A percentile compares a stretch with the other conserved stretches of the same genome.
Evolutionary conservation across 2,797 vertebrate genomes (phyloP).

Genomic region (Enteromius paludinosus): DNA sequence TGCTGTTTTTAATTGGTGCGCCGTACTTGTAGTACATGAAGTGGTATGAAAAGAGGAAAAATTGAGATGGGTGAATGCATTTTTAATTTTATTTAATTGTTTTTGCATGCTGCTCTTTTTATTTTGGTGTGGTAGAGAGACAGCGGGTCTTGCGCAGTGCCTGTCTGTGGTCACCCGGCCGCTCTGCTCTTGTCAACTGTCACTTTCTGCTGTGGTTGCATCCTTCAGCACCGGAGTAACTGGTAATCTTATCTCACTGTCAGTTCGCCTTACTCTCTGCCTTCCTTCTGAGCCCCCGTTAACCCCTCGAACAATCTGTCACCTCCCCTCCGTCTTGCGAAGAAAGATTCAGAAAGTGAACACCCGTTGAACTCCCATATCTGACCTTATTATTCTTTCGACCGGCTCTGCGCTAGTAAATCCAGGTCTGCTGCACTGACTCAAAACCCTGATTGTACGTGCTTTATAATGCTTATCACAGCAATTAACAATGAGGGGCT

Average conservation of each 20-base stretch:
- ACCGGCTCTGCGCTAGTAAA: constrained; percentile 1
- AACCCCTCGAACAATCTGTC: constrained; percentile 55
- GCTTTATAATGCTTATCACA: too few species aligned
- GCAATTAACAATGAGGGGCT: too few species aligned
- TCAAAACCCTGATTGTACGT: background rate
- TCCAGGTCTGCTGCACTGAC: background rate
- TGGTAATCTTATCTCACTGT: constrained; percentile 75
- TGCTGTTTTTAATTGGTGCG: background rate
- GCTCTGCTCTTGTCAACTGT: constrained; percentile 68
- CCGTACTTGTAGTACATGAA: too few species aligned
- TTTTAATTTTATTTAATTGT: background rate
- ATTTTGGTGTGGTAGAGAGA: background rate
- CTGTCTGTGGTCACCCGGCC: constrained; percentile 52
- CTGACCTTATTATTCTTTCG: constrained; percentile 23
- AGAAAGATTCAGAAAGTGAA: constrained; percentile 20
- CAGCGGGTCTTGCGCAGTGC: constrained; percentile 40
- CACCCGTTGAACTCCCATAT: background rate
- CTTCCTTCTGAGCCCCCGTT: constrained; percentile 51
- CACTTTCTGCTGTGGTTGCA: constrained; percentile 65
- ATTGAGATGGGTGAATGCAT: background rate
- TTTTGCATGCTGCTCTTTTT: background rate
- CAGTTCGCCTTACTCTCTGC: constrained; percentile 69
- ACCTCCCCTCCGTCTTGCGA: constrained; percentile 1
- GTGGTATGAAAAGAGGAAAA: background rate
- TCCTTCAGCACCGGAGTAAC: constrained; percentile 67